phyloP scores from a whole-genome alignment of 2,113 vertebrate species.

The Aphyosemion australe region DNA sequence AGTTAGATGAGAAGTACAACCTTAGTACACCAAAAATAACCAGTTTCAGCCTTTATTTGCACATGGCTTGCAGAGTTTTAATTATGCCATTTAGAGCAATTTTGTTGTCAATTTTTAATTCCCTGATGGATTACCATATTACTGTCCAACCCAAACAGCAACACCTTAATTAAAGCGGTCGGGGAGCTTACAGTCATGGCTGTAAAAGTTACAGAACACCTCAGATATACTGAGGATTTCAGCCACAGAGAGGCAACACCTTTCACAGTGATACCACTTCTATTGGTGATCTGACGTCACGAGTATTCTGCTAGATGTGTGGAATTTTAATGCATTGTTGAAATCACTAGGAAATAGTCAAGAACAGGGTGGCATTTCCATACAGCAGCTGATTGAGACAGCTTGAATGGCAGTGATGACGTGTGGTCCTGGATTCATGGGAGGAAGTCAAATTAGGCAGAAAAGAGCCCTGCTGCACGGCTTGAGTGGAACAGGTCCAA shows the following conservation, averaged over 20 bases:
- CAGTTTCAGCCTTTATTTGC: too few relatives aligned
- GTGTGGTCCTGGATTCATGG: slow-evolving; percentile 33
- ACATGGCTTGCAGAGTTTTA: too few relatives aligned
- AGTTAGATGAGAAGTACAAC: too few relatives aligned
- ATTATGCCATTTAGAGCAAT: too few relatives aligned
- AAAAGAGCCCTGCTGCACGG: slow-evolving; percentile 17
- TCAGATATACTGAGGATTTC: slow-evolving; percentile 22
- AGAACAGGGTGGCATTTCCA: slow-evolving; percentile 32
- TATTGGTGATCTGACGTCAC: slow-evolving; percentile 40
- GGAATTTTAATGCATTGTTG: slow-evolving; percentile 49
- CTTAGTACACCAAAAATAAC: too few relatives aligned
- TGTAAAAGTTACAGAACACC: slow-evolving; percentile 3
- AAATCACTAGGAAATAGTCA: slow-evolving; percentile 46
- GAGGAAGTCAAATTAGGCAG: slow-evolving; percentile 18
- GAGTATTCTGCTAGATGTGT: slow-evolving; percentile 36
- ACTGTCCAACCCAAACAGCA: background rate
- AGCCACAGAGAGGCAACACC: slow-evolving; percentile 23
- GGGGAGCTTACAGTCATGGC: slow-evolving; percentile 12
- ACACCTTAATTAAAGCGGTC: slow-evolving; percentile 11
- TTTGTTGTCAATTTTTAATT: too few relatives aligned
- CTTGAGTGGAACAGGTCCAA: slow-evolving; percentile 25
- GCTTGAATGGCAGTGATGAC: slow-evolving; percentile 34
- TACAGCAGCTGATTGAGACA: slow-evolving; percentile 40
- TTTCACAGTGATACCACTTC: slow-evolving; percentile 36
- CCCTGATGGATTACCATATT: background rate